Conservation (phyloP, 2,888 invertebrate genomes). For the Endotricha flammealis region DNA sequence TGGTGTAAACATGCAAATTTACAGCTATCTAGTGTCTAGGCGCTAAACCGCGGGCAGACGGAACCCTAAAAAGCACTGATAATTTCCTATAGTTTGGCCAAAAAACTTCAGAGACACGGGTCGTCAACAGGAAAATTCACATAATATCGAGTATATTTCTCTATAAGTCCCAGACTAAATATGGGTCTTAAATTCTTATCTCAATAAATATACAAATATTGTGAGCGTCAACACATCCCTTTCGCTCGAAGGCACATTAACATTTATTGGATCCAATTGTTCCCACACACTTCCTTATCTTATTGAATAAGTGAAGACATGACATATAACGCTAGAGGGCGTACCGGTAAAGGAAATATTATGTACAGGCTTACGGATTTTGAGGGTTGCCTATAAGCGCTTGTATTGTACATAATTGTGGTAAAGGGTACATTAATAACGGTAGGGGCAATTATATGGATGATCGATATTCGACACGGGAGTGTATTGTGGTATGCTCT, state of each 20-base stretch:
- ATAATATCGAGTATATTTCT: no score
- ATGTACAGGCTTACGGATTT: conserved; percentile 4
- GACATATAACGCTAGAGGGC: conserved; percentile 11
- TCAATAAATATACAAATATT: conserved; percentile 5
- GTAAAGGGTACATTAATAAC: conserved; percentile 8
- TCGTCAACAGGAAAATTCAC: no score
- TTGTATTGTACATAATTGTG: conserved; percentile 1
- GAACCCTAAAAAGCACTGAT: no score
- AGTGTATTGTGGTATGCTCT: conserved; percentile 5
- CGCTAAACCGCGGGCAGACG: no score
- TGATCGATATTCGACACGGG: conserved; percentile 8
- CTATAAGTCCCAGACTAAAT: no score
- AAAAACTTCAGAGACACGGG: no score
- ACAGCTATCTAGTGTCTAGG: no score
- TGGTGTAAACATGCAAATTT: no score
- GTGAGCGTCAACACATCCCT: conserved; percentile 8
- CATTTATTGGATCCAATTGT: conserved; percentile 21
- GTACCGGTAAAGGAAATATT: conserved; percentile 4
- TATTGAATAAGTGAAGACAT: conserved; percentile 31
- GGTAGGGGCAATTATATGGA: conserved; percentile 4
- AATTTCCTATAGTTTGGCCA: no score
- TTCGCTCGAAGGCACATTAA: conserved; percentile 11
- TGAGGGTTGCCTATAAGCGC: not conserved
- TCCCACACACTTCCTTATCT: conserved; percentile 27
- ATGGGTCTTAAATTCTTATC: no score